These are phyloP conservation scores for Rhingia campestris DNA, from an alignment of 2,888 invertebrate genomes.

Conservation along the genomic window DNA sequence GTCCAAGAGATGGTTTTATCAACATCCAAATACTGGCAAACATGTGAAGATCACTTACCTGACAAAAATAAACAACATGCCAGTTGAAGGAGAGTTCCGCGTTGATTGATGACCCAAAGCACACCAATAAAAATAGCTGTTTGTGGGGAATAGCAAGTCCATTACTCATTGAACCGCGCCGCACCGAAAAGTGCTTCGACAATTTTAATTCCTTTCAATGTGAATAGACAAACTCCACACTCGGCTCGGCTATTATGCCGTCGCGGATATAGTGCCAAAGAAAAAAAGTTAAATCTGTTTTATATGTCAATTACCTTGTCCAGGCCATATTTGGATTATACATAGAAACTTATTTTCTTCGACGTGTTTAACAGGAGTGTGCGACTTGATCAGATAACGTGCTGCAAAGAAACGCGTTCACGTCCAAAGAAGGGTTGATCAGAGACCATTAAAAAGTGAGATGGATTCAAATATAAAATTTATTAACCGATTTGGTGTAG, in stretches of 20 bases:
- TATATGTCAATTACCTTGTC: conserved; percentile 70
- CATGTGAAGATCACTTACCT: background rate
- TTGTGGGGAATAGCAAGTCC: conserved; percentile 17
- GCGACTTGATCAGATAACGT: conserved; percentile 11
- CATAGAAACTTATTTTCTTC: conserved; percentile 31
- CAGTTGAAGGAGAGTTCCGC: background rate
- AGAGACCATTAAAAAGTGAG: conserved; percentile 7
- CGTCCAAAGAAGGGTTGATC: background rate
- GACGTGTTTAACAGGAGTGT: conserved; percentile 4
- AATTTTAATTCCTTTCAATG: conserved; percentile 8
- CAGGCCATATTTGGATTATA: conserved; percentile 57
- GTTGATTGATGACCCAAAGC: conserved; percentile 54
- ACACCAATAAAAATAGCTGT: conserved; percentile 34
- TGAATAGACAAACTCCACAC: background rate
- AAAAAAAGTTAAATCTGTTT: conserved; percentile 40
- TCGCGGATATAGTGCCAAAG: conserved; percentile 14
- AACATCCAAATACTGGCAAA: background rate
- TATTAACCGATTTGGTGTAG: conserved; percentile 5
- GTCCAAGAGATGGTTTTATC: background rate
- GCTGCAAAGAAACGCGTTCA: conserved; percentile 5
- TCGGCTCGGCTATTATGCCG: background rate
- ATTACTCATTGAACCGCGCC: conserved; percentile 41
- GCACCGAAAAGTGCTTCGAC: conserved; percentile 3
- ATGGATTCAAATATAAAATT: conserved; percentile 28
- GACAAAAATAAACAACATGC: too few species aligned